Conservation (phyloP, 2,888 invertebrate genomes). For the Philereme transversata region DNA sequence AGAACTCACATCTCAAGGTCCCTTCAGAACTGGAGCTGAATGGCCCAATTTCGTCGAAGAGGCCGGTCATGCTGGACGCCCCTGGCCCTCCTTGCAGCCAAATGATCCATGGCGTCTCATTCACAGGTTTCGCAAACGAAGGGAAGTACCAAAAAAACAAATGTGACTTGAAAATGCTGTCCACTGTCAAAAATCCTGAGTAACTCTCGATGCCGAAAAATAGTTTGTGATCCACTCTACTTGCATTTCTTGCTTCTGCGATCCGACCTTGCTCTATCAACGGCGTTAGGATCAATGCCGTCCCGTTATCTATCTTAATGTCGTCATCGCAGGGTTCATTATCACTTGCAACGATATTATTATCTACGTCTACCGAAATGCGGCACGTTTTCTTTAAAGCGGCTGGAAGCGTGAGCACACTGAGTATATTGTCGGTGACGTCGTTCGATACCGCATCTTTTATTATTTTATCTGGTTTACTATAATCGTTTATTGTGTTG, state of each 20-base stretch:
- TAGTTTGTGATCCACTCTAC: slow-evolving; percentile 52
- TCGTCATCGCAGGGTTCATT: slow-evolving; percentile 33
- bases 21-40: slow-evolving; percentile 47
- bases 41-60: slow-evolving; percentile 76
- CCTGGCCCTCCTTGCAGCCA: slow-evolving; percentile 97
- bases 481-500: slow-evolving; percentile 9
- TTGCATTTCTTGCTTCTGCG: slow-evolving; percentile 64
- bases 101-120: slow-evolving; percentile 87
- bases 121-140: slow-evolving; percentile 61
- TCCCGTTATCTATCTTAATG: slow-evolving; percentile 51
- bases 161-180: slow-evolving; percentile 88
- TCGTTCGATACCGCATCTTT: slow-evolving; percentile 7
- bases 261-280: slow-evolving; percentile 62
- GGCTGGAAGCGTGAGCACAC: slow-evolving; percentile 4
- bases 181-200: slow-evolving; percentile 87
- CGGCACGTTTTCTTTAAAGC: slow-evolving; percentile 28
- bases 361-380: slow-evolving; percentile 32
- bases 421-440: slow-evolving; percentile 6
- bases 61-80: slow-evolving; percentile 84
- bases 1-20: slow-evolving; percentile 49
- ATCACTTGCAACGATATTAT: slow-evolving; percentile 34
- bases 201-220: slow-evolving; percentile 77
- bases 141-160: slow-evolving; percentile 95
- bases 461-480: slow-evolving; percentile 13
- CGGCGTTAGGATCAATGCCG: slow-evolving; percentile 67